Evolutionary conservation across 2,888 invertebrate genomes (phyloP).

Genomic region (Leucania comma): DNA sequence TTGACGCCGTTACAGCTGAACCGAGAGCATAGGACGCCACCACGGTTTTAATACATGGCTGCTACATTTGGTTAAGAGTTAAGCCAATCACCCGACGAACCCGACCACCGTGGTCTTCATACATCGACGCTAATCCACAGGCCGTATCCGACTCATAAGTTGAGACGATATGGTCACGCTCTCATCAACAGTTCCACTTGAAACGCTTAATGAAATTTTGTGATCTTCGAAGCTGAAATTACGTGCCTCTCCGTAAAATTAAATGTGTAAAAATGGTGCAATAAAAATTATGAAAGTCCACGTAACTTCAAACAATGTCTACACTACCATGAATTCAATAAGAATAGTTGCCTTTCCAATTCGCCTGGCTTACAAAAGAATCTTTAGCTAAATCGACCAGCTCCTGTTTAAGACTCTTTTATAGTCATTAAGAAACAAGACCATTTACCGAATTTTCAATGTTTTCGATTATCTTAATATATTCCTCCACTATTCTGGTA

Average conservation of each 20-base stretch:
- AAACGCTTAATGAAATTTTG: background rate
- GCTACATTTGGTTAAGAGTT: background rate
- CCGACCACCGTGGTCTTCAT: background rate
- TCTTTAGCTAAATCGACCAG: background rate
- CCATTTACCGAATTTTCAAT: background rate
- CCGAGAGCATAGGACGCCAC: background rate
- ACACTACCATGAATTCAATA: background rate
- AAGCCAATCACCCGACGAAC: background rate
- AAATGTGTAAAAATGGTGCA: background rate
- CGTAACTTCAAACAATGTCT: background rate
- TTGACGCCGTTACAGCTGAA: background rate
- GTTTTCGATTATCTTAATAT: background rate
- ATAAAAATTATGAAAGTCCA: background rate
- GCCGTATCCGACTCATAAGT: background rate
- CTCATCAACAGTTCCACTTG: background rate
- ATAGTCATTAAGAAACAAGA: background rate
- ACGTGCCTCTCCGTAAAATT: background rate
- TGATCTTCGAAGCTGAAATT: background rate
- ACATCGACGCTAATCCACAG: background rate
- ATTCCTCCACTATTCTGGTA: slow-evolving; percentile 11
- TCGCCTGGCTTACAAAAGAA: background rate
- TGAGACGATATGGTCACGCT: background rate
- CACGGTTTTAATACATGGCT: background rate
- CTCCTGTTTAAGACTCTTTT: background rate
- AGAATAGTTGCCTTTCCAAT: background rate